Conservation (phyloP, 2,888 invertebrate species). For the Epinotia demarniana region DNA sequence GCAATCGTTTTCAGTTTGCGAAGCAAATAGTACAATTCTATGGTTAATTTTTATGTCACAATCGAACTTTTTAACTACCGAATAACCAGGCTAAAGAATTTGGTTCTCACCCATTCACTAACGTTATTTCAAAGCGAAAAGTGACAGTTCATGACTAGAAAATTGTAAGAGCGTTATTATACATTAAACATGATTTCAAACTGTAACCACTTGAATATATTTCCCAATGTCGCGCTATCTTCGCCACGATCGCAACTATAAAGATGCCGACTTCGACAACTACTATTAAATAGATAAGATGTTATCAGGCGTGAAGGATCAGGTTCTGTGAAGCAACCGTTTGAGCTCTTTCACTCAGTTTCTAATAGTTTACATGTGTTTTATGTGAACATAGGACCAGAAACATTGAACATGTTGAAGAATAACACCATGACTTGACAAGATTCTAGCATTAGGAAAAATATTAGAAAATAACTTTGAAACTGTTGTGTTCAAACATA, state of each 20-base stretch:
- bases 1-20: not conserved
- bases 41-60: no score
- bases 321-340: slow-evolving; percentile 42
- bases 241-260: slow-evolving; percentile 38
- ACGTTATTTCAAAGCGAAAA: not conserved
- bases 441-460: no score
- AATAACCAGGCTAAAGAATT: no score
- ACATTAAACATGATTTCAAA: slow-evolving; percentile 32
- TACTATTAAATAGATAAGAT: slow-evolving; percentile 44
- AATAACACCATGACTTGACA: no score
- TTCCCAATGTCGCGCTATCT: slow-evolving; percentile 32
- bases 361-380: slow-evolving; percentile 32
- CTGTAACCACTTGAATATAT: slow-evolving; percentile 27
- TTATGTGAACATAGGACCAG: not conserved
- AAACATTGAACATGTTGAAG: no score
- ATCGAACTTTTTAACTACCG: no score
- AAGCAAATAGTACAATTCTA: not conserved
- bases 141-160: slow-evolving; percentile 7
- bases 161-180: not conserved
- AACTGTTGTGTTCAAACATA: no score
- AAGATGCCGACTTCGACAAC: slow-evolving; percentile 45
- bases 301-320: slow-evolving; percentile 42
- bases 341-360: slow-evolving; percentile 36
- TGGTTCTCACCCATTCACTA: not conserved
- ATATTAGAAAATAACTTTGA: no score